phyloP scores from a whole-genome alignment of 2,113 vertebrate genomes.

The Vulpes lagopus region DNA sequence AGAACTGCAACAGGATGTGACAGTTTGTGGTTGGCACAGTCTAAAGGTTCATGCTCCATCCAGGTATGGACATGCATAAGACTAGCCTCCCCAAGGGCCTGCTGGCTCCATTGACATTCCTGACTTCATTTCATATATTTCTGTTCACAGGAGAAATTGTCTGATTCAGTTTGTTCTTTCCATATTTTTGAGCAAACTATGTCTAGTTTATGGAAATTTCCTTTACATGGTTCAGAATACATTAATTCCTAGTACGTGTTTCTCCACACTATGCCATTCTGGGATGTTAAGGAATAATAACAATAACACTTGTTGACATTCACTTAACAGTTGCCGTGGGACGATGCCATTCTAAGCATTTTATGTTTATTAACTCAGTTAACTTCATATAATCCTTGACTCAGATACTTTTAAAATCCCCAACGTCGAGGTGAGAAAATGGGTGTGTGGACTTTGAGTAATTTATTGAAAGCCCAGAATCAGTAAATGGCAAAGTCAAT shows the following conservation, averaged over 20 bases:
- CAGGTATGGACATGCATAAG: not conserved
- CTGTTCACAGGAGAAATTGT: not conserved
- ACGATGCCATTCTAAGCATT: not conserved
- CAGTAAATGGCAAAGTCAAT: not conserved
- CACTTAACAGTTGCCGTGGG: not conserved
- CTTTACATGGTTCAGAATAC: not conserved
- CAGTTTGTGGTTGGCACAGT: not conserved
- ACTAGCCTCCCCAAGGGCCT: not conserved
- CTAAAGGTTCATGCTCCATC: not conserved
- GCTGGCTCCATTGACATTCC: not conserved
- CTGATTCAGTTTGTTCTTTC: not conserved
- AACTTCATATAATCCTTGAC: not conserved
- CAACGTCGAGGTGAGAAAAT: not conserved
- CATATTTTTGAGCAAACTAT: not conserved
- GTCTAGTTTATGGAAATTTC: not conserved
- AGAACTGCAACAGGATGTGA: not conserved
- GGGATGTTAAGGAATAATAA: not conserved
- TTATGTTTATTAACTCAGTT: not conserved
- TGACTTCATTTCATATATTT: not conserved
- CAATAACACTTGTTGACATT: not conserved
- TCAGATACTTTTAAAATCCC: not conserved
- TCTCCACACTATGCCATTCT: not conserved
- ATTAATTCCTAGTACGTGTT: not conserved
- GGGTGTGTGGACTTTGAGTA: not conserved
- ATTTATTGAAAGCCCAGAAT: not conserved